These are phyloP conservation scores for Haliaeetus leucogaster DNA, from an alignment of 2,113 vertebrate species.

Conservation along the genomic window DNA sequence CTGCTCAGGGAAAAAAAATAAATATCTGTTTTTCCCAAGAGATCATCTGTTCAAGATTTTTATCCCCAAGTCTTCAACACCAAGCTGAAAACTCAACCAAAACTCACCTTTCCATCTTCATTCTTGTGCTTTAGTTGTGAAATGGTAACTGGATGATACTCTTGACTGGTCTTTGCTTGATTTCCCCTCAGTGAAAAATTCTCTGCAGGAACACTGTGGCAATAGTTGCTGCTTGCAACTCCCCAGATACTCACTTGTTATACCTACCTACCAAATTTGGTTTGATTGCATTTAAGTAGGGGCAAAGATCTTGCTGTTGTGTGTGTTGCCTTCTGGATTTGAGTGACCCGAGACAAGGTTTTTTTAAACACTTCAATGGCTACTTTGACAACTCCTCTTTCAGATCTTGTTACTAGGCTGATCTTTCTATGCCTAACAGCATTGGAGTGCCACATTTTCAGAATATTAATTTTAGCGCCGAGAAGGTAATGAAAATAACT, in stretches of 20 bases:
- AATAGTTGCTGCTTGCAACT: background rate
- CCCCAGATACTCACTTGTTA: background rate
- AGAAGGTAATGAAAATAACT: background rate
- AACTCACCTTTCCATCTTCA: background rate
- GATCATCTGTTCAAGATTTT: background rate
- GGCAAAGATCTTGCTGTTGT: background rate
- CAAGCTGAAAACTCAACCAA: background rate
- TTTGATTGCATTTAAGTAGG: background rate
- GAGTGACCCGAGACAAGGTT: background rate
- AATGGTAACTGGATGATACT: background rate
- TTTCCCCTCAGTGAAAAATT: background rate
- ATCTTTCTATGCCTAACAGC: background rate
- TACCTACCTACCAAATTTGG: background rate
- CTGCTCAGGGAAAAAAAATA: fast-evolving
- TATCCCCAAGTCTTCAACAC: background rate
- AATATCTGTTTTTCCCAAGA: background rate
- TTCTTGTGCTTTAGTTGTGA: background rate
- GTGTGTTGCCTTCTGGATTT: background rate
- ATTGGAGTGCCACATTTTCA: background rate
- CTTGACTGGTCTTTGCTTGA: background rate
- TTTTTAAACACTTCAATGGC: background rate
- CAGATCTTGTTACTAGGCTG: background rate
- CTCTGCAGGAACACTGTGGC: background rate
- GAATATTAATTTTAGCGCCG: background rate
- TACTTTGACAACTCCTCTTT: background rate